Evolutionary conservation across 2,113 vertebrate genomes (phyloP).

Genomic region (Chlamydotis undulata): DNA sequence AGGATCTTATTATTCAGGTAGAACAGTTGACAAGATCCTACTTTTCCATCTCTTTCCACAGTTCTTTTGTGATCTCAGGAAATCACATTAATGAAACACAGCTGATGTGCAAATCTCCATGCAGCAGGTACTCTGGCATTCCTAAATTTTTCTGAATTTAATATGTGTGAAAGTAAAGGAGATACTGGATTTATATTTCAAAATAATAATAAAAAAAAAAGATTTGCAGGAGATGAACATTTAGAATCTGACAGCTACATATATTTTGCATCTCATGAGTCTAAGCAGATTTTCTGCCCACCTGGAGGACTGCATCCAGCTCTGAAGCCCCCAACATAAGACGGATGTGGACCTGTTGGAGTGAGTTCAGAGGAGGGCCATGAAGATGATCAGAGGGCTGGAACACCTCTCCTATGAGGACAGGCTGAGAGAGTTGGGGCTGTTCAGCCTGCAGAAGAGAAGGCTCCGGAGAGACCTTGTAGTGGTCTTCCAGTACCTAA

Average conservation of each 20-base stretch:
- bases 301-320: too few species aligned
- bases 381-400: too few species aligned
- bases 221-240: background rate
- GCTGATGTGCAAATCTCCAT: slow-evolving; percentile 17
- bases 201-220: background rate
- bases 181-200: background rate
- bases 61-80: background rate
- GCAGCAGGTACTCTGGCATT: background rate
- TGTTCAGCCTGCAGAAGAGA: too few species aligned
- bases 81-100: slow-evolving; percentile 8
- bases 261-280: slow-evolving; percentile 11
- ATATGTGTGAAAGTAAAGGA: slow-evolving; percentile 2
- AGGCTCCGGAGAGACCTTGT: too few species aligned
- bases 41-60: background rate
- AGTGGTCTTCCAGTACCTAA: too few species aligned
- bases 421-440: too few species aligned
- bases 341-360: too few species aligned
- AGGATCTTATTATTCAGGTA: background rate
- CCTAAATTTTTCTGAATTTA: slow-evolving; percentile 48
- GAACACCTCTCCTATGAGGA: too few species aligned
- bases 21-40: background rate
- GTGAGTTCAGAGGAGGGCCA: too few species aligned
- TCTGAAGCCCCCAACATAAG: too few species aligned
- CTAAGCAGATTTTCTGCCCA: slow-evolving; percentile 16
- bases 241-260: background rate